These are phyloP conservation scores for Protobothrops flavoviridis DNA, from an alignment of 2,113 vertebrate species.

Conservation along the genomic window DNA sequence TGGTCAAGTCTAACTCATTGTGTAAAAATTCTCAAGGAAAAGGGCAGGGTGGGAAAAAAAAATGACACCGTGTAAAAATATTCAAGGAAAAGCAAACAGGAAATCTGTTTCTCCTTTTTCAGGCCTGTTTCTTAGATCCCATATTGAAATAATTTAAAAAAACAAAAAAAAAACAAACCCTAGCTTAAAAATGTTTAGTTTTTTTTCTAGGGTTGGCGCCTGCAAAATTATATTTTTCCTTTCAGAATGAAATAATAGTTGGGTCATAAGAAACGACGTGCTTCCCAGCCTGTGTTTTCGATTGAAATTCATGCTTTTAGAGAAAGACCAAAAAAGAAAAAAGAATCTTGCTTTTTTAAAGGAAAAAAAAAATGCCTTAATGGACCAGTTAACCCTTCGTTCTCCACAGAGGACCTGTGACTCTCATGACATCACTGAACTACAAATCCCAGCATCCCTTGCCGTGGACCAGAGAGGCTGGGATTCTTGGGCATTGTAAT, in stretches of 20 bases:
- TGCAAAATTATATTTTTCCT: slow-evolving; percentile 35
- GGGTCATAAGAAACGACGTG: not conserved
- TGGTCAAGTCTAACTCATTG: slow-evolving; percentile 70
- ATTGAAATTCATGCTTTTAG: not conserved
- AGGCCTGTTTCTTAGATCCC: slow-evolving; percentile 56
- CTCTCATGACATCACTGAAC: not conserved
- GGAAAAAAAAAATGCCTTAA: not conserved
- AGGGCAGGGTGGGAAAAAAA: slow-evolving; percentile 78
- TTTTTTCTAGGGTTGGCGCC: slow-evolving; percentile 25
- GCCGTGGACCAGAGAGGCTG: not conserved
- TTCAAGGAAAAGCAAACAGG: slow-evolving; percentile 69
- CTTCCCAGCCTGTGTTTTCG: not conserved
- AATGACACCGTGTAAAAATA: slow-evolving; percentile 69
- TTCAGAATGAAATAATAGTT: slow-evolving; percentile 31
- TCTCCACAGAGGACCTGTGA: not conserved
- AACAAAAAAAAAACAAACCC: not conserved
- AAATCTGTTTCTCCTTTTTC: slow-evolving; percentile 67
- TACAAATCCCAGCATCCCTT: not conserved
- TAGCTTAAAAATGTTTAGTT: slow-evolving; percentile 49
- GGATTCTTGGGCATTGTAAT: not conserved
- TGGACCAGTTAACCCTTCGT: not conserved
- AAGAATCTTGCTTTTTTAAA: not conserved
- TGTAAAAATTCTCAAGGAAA: slow-evolving; percentile 74
- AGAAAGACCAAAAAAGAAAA: not conserved
- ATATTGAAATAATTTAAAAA: slow-evolving; percentile 57